Percentiles rank a stretch among this genome's conserved stretches.
Conservation (phyloP, 2,113 vertebrate species). For the Bubo bubo region DNA sequence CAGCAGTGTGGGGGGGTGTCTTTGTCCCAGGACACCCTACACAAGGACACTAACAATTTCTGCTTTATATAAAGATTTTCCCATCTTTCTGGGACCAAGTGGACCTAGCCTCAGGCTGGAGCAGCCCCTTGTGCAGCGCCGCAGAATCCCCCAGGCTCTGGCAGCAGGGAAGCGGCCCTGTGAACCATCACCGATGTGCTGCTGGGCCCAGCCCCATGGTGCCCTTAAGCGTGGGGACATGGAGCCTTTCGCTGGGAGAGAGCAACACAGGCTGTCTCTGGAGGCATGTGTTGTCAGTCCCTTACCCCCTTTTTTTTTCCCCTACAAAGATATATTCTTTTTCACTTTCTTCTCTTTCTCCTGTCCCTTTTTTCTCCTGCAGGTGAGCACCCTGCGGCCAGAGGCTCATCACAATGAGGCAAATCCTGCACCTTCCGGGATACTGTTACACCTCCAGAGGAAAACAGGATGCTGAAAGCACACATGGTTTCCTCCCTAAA, state of each 20-base stretch:
- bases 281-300: accelerated
- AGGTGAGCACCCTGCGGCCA: background rate
- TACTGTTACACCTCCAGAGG: background rate
- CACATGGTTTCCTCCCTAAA: background rate
- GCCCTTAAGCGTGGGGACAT: background rate
- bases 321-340: background rate
- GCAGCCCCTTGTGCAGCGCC: background rate
- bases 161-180: background rate
- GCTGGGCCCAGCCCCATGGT: background rate
- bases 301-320: background rate
- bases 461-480: background rate
- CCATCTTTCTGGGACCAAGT: accelerated
- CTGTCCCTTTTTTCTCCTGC: background rate
- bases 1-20: background rate
- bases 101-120: background rate
- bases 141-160: background rate
- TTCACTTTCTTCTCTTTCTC: background rate
- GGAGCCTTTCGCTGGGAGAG: background rate
- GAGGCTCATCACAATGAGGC: accelerated
- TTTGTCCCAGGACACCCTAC: background rate
- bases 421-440: background rate
- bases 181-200: accelerated
- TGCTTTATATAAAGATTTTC: background rate
- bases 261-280: too few relatives aligned
- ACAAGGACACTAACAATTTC: accelerated